Conservation (phyloP, 2,888 invertebrate species). For the Bombyx huttoni region DNA sequence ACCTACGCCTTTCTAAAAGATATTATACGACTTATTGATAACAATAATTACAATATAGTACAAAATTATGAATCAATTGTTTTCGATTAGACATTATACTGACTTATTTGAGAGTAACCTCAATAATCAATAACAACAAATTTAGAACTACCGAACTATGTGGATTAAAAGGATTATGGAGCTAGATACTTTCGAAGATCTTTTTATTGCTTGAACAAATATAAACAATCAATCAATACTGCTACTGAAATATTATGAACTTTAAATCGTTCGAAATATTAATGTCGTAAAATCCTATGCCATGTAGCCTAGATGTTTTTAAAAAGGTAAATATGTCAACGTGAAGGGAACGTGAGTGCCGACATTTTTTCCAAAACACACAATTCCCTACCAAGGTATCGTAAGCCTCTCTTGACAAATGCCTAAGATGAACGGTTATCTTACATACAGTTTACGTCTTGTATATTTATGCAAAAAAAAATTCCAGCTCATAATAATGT, state of each 20-base stretch:
- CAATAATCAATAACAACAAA: too few relatives aligned
- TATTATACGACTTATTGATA: not conserved
- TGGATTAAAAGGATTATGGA: too few relatives aligned
- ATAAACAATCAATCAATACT: too few relatives aligned
- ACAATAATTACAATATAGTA: too few relatives aligned
- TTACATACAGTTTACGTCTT: slow-evolving; percentile 55
- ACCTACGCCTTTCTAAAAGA: slow-evolving; percentile 7
- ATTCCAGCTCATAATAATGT: slow-evolving; percentile 26
- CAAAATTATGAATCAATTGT: too few relatives aligned
- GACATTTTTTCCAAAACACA: slow-evolving; percentile 41
- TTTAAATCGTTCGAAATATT: not conserved
- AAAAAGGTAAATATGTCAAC: slow-evolving; percentile 39
- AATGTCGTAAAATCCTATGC: not conserved
- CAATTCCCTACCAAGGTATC: slow-evolving; percentile 56
- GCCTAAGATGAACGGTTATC: slow-evolving; percentile 67
- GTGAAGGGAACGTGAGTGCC: slow-evolving; percentile 28
- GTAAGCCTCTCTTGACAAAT: slow-evolving; percentile 68
- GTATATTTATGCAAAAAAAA: slow-evolving; percentile 41
- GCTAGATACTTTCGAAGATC: too few relatives aligned
- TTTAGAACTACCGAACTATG: too few relatives aligned
- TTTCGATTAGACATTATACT: too few relatives aligned
- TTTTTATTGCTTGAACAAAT: too few relatives aligned
- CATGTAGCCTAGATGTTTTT: slow-evolving; percentile 26
- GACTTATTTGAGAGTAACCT: too few relatives aligned
- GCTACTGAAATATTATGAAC: too few relatives aligned